A percentile compares a stretch with the other conserved stretches of the same genome.
These are phyloP conservation scores for Mionectes macconnelli DNA, from an alignment of 2,113 vertebrate genomes.

Conservation along the genomic window DNA sequence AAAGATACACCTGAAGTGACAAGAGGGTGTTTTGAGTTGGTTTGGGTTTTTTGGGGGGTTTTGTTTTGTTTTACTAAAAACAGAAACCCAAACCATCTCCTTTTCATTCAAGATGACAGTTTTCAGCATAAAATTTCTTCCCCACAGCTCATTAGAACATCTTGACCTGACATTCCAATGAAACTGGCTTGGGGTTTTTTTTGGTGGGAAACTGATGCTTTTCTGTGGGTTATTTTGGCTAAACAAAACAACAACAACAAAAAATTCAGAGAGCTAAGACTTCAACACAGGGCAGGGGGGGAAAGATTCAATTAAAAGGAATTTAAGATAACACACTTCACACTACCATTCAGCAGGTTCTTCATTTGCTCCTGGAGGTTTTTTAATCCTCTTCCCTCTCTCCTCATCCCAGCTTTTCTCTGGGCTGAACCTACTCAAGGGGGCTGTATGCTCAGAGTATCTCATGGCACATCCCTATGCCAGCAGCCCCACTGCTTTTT, in stretches of 20 bases:
- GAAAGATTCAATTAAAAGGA: neutral
- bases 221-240: neutral
- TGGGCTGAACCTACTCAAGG: no score
- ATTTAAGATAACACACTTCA: neutral
- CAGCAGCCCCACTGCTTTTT: no score
- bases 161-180: neutral
- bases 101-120: neutral
- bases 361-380: neutral
- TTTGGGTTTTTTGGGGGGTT: no score
- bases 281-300: neutral
- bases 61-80: neutral
- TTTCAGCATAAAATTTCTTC: neutral
- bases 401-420: neutral
- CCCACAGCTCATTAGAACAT: rapidly evolving
- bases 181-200: rapidly evolving
- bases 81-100: neutral
- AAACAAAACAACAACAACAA: neutral
- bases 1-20: neutral
- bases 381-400: neutral
- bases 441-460: no score
- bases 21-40: neutral
- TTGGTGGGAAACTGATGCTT: neutral
- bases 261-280: neutral
- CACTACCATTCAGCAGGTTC: neutral
- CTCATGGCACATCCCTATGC: no score